Base-by-base conservation (phyloP, 2,797 vertebrate species). In the Phrynocephalus vlangalii region DNA sequence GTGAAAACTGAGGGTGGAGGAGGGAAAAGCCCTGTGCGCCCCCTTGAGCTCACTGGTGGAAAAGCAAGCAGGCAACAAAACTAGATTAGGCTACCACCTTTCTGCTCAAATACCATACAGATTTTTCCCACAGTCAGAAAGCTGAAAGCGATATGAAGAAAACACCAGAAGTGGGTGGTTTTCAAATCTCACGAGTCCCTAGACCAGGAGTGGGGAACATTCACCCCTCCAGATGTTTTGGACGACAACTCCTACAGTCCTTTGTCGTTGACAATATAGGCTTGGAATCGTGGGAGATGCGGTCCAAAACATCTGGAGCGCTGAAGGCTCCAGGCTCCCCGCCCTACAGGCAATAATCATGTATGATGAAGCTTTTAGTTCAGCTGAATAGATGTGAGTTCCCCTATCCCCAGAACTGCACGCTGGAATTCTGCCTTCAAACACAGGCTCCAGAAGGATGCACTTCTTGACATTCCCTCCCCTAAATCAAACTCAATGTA, bases 401-500 rank as follows among this genome's bases (percentile, higher is more conserved):
- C 26, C 48, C 76, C 16, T 52, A 50, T 52, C 26, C 5, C 48
- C 26, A 52, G 38, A 44, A 44, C 5, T 44, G 38, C 38, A 44
- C 38, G 38, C 38, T 44, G 56, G 56, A 60, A 20, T 63, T 63
- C 60, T 63, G 13, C 60, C 60, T 63, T 20, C 60, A 63, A 16
- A 63, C 60, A 63, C 13, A 0, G 52, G 52, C 52, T 56, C 52
- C 52, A 56, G 38, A 82, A 83, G 33, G 84, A 82, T 82, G 24
- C 50, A 79, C 92, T 11, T 26, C 88, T 33, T 33, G 90, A 83
- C 20, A 71, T 71, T 68, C 38, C 60, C 67, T 56, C 52, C 56
- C 72, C 66, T 67, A 82, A 82, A 75, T 76, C 79, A 75, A 67
- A 87, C 87, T 88, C 30, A 90, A 87, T 44, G 84, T 16, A 70